phyloP scores from a whole-genome alignment of 2,797 vertebrate genomes.

The Synaphobranchus kaupii region DNA sequence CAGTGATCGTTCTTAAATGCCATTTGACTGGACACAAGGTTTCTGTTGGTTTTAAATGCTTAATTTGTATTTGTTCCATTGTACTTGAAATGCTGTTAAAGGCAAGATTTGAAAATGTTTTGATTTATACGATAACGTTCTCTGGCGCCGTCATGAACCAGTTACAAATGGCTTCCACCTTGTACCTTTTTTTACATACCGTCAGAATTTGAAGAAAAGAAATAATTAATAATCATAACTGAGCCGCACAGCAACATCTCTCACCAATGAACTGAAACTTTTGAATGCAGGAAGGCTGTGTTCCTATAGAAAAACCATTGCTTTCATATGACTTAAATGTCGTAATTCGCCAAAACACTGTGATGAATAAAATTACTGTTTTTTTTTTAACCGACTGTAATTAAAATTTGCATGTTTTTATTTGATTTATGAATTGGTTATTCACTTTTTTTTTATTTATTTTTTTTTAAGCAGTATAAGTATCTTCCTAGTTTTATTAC shows the following conservation, averaged over 20 bases:
- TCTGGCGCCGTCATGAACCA: not conserved
- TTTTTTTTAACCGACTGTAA: conserved; percentile 7
- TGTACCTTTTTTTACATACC: not conserved
- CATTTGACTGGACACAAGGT: not conserved
- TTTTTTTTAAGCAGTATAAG: not conserved
- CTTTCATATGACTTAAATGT: conserved; percentile 4
- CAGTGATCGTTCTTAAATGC: not conserved
- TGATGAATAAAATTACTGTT: conserved; percentile 16
- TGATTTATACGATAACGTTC: not conserved
- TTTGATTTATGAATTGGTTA: not conserved
- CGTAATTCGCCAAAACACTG: not conserved
- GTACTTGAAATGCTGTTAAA: conserved; percentile 17
- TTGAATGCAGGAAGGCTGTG: not conserved
- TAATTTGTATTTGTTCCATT: not conserved
- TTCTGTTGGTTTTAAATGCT: not conserved
- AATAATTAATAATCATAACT: not conserved
- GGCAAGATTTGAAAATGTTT: not conserved
- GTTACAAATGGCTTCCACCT: not conserved
- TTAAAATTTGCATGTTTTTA: not conserved
- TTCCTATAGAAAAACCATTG: not conserved
- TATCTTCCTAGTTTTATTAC: not conserved
- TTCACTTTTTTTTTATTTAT: too few species aligned
- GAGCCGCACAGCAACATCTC: not conserved
- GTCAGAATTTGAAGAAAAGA: not conserved
- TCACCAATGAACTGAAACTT: not conserved